A percentile compares a stretch with the other conserved stretches of the same genome.
Evolutionary conservation across 2,797 vertebrate species (phyloP).

Genomic region (Galagoides demidoff): DNA sequence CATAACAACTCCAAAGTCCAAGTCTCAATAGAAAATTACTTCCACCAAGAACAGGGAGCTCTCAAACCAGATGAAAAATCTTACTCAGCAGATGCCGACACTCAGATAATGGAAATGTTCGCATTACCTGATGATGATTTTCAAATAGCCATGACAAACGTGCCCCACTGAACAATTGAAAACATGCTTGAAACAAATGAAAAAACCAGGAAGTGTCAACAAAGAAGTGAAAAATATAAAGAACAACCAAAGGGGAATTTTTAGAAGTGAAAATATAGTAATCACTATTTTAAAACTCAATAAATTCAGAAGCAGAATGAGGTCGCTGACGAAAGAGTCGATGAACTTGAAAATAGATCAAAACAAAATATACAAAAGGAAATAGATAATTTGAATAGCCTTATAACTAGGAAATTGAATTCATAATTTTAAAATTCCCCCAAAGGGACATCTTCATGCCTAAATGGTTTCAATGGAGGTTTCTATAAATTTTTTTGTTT

Average conservation of each 20-base stretch:
- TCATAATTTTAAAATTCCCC: not conserved
- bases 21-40: not conserved
- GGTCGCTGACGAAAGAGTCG: not conserved
- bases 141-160: not conserved
- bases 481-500: not conserved
- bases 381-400: not conserved
- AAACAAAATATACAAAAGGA: not conserved
- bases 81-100: not conserved
- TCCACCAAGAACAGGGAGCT: not conserved
- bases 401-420: constrained; percentile 3
- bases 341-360: not conserved
- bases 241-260: not conserved
- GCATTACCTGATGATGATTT: not conserved
- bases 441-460: not conserved
- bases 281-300: not conserved
- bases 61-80: not conserved
- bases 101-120: not conserved
- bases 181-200: not conserved
- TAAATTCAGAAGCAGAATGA: not conserved
- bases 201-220: not conserved
- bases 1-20: not conserved
- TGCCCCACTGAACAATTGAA: not conserved
- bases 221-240: not conserved
- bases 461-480: not conserved
- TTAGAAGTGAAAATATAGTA: not conserved